Evolutionary conservation across 2,797 vertebrate genomes (phyloP).

Genomic region (Chelon auratus): DNA sequence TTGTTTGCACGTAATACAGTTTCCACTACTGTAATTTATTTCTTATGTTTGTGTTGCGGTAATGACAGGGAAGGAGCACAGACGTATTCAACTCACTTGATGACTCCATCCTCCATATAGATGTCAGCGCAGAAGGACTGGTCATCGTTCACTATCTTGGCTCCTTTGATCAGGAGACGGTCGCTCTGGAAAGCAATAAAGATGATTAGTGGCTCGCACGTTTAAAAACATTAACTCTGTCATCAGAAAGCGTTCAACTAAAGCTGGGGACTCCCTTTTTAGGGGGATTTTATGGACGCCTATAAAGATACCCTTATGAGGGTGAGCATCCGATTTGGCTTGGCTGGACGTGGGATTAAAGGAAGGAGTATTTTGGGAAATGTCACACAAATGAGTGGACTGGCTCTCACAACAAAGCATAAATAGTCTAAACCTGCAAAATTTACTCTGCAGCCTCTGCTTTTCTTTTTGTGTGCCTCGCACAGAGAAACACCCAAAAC

Average conservation of each 20-base stretch:
- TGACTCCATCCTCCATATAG: constrained; percentile 99
- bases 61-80: background rate
- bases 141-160: constrained; percentile 99
- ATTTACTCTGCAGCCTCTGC: constrained; percentile 19
- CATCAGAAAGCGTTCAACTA: background rate
- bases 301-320: constrained; percentile 46
- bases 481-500: too few relatives aligned
- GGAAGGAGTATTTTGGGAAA: constrained; percentile 33
- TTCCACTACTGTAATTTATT: background rate
- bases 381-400: constrained; percentile 28
- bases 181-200: constrained; percentile 87
- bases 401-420: constrained; percentile 11
- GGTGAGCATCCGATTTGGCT: constrained; percentile 39
- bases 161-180: constrained; percentile 97
- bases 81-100: constrained; percentile 91
- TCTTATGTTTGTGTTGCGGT: background rate
- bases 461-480: constrained; percentile 34
- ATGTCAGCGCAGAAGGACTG: constrained; percentile 98
- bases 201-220: constrained; percentile 15
- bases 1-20: background rate
- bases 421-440: constrained; percentile 11
- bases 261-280: background rate
- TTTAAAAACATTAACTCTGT: background rate
- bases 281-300: constrained; percentile 37
- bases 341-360: constrained; percentile 26